Conservation (phyloP, 2,113 vertebrate species). For the Coturnix japonica region DNA sequence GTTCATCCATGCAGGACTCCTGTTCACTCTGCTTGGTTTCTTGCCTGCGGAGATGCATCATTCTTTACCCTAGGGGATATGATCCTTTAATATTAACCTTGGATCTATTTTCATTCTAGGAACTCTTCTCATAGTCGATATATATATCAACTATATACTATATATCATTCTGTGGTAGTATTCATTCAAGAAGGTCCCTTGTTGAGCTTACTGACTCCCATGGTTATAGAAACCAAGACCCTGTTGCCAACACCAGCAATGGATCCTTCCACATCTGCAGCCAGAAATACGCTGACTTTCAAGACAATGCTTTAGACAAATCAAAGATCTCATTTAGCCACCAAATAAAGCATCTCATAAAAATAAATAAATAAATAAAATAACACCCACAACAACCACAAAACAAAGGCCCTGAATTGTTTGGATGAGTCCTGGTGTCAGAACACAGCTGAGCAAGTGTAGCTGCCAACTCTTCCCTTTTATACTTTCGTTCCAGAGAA, state of each 20-base stretch:
- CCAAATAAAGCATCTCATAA: background rate
- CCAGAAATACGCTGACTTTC: background rate
- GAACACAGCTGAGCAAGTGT: slow-evolving; percentile 25
- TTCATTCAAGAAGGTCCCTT: background rate
- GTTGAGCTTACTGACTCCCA: background rate
- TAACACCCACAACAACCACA: no score
- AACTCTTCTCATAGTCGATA: background rate
- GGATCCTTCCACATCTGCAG: background rate
- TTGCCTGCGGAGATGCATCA: background rate
- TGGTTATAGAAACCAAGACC: background rate
- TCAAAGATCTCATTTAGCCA: background rate
- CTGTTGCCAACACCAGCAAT: background rate
- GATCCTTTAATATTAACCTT: background rate
- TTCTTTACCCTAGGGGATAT: background rate
- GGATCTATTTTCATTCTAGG: background rate
- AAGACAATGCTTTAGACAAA: background rate
- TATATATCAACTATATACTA: no score
- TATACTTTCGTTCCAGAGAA: background rate
- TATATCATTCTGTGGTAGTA: background rate
- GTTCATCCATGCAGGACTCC: no score
- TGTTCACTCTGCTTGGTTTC: background rate
- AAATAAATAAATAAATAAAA: background rate
- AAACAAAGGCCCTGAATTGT: background rate
- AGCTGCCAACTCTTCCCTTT: slow-evolving; percentile 1
- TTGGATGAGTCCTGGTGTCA: background rate